Evolutionary conservation across 2,888 invertebrate species (phyloP).

Genomic region (Ophion ellenae): DNA sequence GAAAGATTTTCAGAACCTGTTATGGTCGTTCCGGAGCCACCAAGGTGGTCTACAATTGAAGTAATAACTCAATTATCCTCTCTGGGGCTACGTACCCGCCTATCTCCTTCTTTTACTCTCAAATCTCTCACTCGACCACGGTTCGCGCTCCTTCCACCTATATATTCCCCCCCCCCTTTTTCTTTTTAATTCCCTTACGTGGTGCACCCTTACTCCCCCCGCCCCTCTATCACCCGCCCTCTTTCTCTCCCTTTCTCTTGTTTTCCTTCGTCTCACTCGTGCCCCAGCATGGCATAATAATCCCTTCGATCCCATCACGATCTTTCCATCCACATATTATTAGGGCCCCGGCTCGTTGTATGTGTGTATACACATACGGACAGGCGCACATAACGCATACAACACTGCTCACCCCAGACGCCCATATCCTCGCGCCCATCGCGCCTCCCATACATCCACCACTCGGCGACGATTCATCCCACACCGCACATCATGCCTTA

Average conservation of each 20-base stretch:
- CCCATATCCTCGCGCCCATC: slow-evolving; percentile 2
- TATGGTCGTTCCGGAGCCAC: slow-evolving; percentile 82
- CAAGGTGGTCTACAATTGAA: slow-evolving; percentile 84
- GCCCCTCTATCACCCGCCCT: slow-evolving; percentile 38
- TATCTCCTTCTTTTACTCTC: slow-evolving; percentile 83
- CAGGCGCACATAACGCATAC: neutral
- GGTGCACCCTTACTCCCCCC: slow-evolving; percentile 42
- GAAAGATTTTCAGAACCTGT: slow-evolving; percentile 82
- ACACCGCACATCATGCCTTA: neutral
- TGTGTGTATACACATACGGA: slow-evolving; percentile 19
- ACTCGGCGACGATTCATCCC: slow-evolving; percentile 5
- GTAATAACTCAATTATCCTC: slow-evolving; percentile 84
- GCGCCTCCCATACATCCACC: neutral
- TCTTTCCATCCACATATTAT: slow-evolving; percentile 80
- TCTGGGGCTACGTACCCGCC: slow-evolving; percentile 81
- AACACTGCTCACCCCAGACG: slow-evolving; percentile 23
- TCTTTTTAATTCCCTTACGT: slow-evolving; percentile 46
- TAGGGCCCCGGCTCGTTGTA: slow-evolving; percentile 69
- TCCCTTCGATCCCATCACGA: slow-evolving; percentile 82
- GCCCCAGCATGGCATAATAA: slow-evolving; percentile 75
- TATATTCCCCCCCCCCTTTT: slow-evolving; percentile 18
- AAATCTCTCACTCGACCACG: slow-evolving; percentile 82
- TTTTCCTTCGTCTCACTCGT: slow-evolving; percentile 55
- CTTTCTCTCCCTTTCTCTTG: slow-evolving; percentile 45
- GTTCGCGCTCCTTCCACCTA: slow-evolving; percentile 67